These are phyloP conservation scores for Platyscapa corneri DNA, from an alignment of 1,140 invertebrate genomes.

Conservation along the genomic window DNA sequence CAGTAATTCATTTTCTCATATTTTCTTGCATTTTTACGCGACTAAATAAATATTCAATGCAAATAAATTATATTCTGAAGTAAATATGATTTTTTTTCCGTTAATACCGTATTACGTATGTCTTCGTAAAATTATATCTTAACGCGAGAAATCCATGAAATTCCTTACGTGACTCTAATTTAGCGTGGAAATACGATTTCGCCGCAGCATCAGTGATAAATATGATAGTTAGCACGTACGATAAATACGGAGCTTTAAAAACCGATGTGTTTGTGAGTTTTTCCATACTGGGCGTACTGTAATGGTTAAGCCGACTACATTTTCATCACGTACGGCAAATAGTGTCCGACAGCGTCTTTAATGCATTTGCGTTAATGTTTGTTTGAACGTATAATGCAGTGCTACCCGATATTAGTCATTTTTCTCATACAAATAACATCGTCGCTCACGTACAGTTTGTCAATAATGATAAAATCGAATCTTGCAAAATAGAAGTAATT, in stretches of 20 bases:
- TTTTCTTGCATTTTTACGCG: slow-evolving; percentile 10
- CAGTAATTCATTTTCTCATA: slow-evolving; percentile 32
- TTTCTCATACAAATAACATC: too few species aligned
- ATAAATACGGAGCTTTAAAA: neutral
- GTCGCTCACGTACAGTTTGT: too few species aligned
- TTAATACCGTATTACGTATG: neutral
- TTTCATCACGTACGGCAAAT: neutral
- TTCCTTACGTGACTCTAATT: neutral
- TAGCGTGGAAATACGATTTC: neutral
- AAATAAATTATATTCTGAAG: slow-evolving; percentile 19
- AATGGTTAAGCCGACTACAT: neutral
- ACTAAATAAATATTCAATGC: slow-evolving; percentile 28
- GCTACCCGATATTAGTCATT: too few species aligned
- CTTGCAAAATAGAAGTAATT: too few species aligned
- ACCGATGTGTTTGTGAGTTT: neutral
- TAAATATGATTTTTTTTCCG: neutral
- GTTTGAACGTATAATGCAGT: too few species aligned
- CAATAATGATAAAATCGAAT: too few species aligned
- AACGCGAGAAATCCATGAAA: neutral
- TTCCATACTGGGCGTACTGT: neutral
- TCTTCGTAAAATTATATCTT: neutral
- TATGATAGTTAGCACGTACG: neutral
- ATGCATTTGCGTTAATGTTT: too few species aligned
- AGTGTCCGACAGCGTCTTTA: too few species aligned
- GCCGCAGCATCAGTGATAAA: neutral